Evolutionary conservation across 1,140 invertebrate species (phyloP), one percentile per base, ranked within the genome.

Genomic region (Goniozus legneri): DNA sequence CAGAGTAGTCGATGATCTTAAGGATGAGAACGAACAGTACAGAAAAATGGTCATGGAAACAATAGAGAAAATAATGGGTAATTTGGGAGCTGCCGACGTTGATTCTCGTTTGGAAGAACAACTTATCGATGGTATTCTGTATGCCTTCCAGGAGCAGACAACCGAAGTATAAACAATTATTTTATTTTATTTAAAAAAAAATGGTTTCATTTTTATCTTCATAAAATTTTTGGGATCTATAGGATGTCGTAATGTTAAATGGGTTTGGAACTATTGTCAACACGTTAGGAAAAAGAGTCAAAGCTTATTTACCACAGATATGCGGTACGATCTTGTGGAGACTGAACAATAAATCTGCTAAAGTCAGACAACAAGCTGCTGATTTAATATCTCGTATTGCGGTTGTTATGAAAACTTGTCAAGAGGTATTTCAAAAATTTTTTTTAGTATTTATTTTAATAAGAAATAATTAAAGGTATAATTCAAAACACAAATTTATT

Each of bases 21-120:
- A 99, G 77, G 97, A 99, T 74, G 97, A 99, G 77, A 98, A 98
- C 74, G 97, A 99, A 74, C 94, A 98, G 64, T 99, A 99, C 73
- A 82, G 97, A 50, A 99, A 99, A 80, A 99, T 99, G 97, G 97
- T 99, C 1, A 99, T 99, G 95, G 97, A 99, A 73, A 98, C 95
- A 0, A 98, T 99, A 52, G 97, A 99, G 71, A 99, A 99, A 73
- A 92, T 98, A 46, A 94, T 99, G 84, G 91, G 90, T 4, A 96
- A 97, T 73, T 79, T 99, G 14, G 97, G 97, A 24, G 95, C 96
- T 0, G 92, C 94, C 0, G 97, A 98, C 71, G 97, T 99, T 37
- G 97, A 99, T 74, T 95, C 93, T 0, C 81, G 96, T 32, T 76
- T 99, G 0, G 97, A 99, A 74, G 97, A 99, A 77, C 96, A 98